Evolutionary conservation across 37 sponge, comb jelly and placozoan species (phyloP).

Genomic region (Chondrilla cf. caribensis): DNA sequence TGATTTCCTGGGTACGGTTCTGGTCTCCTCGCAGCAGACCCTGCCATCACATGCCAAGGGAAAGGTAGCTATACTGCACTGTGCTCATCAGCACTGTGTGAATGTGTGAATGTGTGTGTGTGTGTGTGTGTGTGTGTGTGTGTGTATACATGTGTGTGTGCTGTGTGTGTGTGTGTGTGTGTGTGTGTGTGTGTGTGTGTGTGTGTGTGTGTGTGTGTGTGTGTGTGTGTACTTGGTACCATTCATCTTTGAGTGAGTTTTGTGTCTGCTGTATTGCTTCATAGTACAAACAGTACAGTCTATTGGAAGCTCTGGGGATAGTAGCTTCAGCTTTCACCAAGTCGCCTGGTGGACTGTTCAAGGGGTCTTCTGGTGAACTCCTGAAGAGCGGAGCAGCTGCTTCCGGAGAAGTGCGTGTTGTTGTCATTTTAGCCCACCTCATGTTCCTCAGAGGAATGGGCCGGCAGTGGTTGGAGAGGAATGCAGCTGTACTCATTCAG

Average conservation of each 20-base stretch:
- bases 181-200: no score
- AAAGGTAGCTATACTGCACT: slow-evolving; percentile 17
- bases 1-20: slow-evolving; percentile 69
- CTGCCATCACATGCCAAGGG: slow-evolving; percentile 43
- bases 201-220: no score
- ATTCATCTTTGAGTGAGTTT: no score
- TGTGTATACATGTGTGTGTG: no score
- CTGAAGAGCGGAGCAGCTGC: slow-evolving; percentile 61
- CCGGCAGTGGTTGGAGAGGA: slow-evolving; percentile 80
- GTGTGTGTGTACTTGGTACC: no score
- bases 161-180: no score
- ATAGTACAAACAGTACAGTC: slow-evolving; percentile 43
- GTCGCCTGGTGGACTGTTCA: slow-evolving; percentile 69
- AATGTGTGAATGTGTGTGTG: neutral
- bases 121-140: slow-evolving; percentile 1
- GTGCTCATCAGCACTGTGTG: no score
- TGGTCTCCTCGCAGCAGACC: slow-evolving; percentile 68
- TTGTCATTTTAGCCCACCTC: slow-evolving; percentile 77
- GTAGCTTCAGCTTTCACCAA: slow-evolving; percentile 80
- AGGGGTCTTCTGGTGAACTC: slow-evolving; percentile 69
- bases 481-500: slow-evolving; percentile 59
- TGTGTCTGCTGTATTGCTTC: no score
- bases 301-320: slow-evolving; percentile 71
- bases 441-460: slow-evolving; percentile 90
- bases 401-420: slow-evolving; percentile 82